A percentile compares a stretch with the other conserved stretches of the same genome.
These are phyloP conservation scores for Crioceris asparagi DNA, from an alignment of 2,888 invertebrate species.

Conservation along the genomic window DNA sequence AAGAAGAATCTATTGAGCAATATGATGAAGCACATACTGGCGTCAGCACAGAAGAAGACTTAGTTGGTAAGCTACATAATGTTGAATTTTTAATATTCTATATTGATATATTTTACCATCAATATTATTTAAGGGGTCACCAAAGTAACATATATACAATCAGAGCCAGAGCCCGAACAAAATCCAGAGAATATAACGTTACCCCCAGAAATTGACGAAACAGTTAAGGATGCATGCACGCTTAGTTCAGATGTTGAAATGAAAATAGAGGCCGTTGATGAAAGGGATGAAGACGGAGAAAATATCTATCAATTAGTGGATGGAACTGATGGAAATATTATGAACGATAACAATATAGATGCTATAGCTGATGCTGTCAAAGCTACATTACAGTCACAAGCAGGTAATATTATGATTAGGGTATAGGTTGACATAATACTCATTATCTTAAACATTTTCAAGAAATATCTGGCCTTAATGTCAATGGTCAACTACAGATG, in stretches of 20 bases:
- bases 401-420: slow-evolving; percentile 28
- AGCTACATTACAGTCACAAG: slow-evolving; percentile 34
- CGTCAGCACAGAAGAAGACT: slow-evolving; percentile 33
- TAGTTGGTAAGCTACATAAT: slow-evolving; percentile 24
- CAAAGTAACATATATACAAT: slow-evolving; percentile 35
- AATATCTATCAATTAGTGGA: slow-evolving; percentile 21
- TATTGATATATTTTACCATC: background rate
- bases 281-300: slow-evolving; percentile 11
- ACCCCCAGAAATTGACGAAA: slow-evolving; percentile 30
- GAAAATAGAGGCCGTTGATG: slow-evolving; percentile 24
- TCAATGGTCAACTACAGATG: slow-evolving; percentile 34
- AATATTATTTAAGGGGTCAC: slow-evolving; percentile 26
- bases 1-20: slow-evolving; percentile 2
- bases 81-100: background rate
- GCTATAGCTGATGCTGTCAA: slow-evolving; percentile 39
- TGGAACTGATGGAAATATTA: slow-evolving; percentile 20
- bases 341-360: slow-evolving; percentile 34
- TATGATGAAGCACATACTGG: slow-evolving; percentile 11
- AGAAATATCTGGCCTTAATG: slow-evolving; percentile 30
- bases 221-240: slow-evolving; percentile 36
- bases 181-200: slow-evolving; percentile 44
- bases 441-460: no score
- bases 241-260: slow-evolving; percentile 23
- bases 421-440: no score
- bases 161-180: slow-evolving; percentile 29